A percentile compares a stretch with the other conserved stretches of the same genome.
These are phyloP conservation scores for Andrena marginata DNA, from an alignment of 2,888 invertebrate species.

Conservation along the genomic window DNA sequence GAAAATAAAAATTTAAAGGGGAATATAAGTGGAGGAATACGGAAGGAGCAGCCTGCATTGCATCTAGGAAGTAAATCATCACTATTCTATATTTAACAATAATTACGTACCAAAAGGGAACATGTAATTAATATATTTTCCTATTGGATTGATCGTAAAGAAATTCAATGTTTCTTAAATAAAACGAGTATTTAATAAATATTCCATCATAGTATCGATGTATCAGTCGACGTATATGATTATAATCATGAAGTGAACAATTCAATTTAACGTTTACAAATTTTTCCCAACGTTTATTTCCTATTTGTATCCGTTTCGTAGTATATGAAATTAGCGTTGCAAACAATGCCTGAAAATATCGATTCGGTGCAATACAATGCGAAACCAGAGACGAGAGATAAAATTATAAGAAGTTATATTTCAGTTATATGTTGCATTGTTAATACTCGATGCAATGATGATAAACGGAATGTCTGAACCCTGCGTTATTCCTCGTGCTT, in stretches of 20 bases:
- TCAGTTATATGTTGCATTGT: conserved; percentile 26
- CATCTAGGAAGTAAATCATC: conserved; percentile 32
- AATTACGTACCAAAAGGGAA: conserved; percentile 8
- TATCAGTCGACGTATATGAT: not conserved
- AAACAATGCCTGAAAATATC: not conserved
- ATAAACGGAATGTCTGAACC: conserved; percentile 4
- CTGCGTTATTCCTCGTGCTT: conserved; percentile 55
- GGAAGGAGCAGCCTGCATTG: conserved; percentile 10
- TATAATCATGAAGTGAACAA: not conserved
- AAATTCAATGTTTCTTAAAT: not conserved
- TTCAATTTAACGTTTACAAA: not conserved
- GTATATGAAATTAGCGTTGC: not conserved
- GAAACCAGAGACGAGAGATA: conserved; percentile 10
- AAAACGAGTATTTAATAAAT: not conserved
- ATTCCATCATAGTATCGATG: not conserved
- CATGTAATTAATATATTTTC: not conserved
- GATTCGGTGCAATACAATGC: not conserved
- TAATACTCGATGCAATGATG: conserved; percentile 20
- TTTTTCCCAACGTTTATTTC: not conserved
- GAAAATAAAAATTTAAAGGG: conserved; percentile 4
- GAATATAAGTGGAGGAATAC: conserved; percentile 12
- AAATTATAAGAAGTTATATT: conserved; percentile 4
- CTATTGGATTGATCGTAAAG: not conserved
- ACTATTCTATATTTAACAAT: conserved; percentile 12
- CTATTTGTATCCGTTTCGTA: not conserved